These are phyloP conservation scores for Tenthredo distinguenda DNA, from an alignment of 2,888 invertebrate genomes.

Conservation along the genomic window DNA sequence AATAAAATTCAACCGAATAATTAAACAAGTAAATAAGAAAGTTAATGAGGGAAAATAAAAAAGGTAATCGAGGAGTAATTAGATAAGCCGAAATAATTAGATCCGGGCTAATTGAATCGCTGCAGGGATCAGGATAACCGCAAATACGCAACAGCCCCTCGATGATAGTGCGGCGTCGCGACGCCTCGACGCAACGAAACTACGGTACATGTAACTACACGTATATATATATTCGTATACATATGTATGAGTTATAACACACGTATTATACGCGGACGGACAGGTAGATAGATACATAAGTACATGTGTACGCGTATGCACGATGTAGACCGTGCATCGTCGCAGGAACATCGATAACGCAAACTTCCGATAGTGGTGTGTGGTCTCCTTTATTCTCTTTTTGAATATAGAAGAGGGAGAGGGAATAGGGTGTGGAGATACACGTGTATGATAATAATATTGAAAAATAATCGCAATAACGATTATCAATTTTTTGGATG, in stretches of 20 bases:
- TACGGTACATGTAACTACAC: constrained; percentile 6
- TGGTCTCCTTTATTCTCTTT: background rate
- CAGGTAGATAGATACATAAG: background rate
- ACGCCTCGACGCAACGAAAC: constrained; percentile 45
- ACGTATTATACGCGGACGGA: background rate
- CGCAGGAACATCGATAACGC: background rate
- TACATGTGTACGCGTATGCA: background rate
- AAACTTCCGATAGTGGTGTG: background rate
- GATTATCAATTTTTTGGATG: background rate
- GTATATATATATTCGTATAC: background rate
- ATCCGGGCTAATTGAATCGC: background rate
- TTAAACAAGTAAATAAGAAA: no score
- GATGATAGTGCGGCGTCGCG: constrained; percentile 52
- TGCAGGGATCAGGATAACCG: background rate
- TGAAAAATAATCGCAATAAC: background rate
- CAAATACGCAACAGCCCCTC: constrained; percentile 48
- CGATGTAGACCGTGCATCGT: background rate
- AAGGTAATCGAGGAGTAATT: background rate
- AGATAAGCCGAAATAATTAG: background rate
- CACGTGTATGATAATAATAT: background rate
- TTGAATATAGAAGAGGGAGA: background rate
- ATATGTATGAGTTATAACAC: background rate
- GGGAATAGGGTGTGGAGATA: background rate
- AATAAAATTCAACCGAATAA: background rate
- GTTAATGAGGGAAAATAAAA: background rate